Conservation (phyloP, 2,113 vertebrate genomes). For the Syrrhaptes paradoxus region DNA sequence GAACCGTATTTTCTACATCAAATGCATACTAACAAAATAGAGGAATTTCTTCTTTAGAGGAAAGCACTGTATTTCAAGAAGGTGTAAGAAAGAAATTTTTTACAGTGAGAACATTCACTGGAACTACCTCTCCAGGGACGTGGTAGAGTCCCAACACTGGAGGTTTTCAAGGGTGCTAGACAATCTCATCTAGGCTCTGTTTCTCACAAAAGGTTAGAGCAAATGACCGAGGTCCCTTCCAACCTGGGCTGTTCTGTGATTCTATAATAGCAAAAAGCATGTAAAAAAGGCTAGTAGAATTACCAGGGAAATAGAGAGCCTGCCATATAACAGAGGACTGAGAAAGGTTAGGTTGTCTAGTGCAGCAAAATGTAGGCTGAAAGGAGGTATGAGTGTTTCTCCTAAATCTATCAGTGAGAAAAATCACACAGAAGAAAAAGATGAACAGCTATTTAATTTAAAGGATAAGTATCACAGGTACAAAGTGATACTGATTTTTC, state of each 20-base stretch:
- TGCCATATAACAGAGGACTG: background rate
- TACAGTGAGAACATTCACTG: background rate
- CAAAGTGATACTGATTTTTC: background rate
- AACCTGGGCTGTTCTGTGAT: background rate
- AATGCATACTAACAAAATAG: background rate
- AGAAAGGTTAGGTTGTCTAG: background rate
- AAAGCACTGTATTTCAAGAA: background rate
- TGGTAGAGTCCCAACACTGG: background rate
- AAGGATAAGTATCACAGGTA: background rate
- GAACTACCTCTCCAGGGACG: background rate
- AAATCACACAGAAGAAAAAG: background rate
- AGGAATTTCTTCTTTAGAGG: background rate
- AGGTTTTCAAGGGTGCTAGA: background rate
- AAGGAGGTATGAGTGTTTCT: background rate
- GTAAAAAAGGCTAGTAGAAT: background rate
- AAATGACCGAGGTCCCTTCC: background rate
- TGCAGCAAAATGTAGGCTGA: background rate
- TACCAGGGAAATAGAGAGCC: background rate
- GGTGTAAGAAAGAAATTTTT: background rate
- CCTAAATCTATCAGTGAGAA: background rate
- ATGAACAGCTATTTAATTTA: background rate
- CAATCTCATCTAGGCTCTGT: background rate
- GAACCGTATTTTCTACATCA: background rate
- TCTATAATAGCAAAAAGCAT: background rate
- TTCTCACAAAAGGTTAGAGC: background rate